Base-by-base conservation (phyloP, 2,797 vertebrate genomes). In the Paramormyrops hopkinsi region DNA sequence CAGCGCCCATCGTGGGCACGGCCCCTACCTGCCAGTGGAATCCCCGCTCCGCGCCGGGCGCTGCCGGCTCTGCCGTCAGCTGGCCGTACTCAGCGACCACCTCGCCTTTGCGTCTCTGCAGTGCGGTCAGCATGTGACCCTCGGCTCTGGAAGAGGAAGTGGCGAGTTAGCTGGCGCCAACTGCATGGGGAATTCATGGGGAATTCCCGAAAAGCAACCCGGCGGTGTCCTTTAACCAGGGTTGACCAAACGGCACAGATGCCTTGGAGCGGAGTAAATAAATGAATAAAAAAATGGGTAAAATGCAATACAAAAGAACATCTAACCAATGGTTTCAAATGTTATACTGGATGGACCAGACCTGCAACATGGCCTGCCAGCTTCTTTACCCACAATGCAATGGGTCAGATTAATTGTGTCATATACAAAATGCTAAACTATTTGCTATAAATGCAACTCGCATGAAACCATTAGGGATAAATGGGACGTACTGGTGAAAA, bases 311-410 rank as follows among this genome's bases (percentile, higher is more conserved):
- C 17, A 89, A 48, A 2, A 37, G 9, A 50, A 12, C 41, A 11
- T 83, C 79, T 85, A 73, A 86, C 48, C 37, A 73, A 37, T 76
- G 76, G 50, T 56, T 86, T 86, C 51, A 54, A 84, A 50, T 84
- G 82, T 84, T 50, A 12, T 48, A 25, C n/a, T 4, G 94, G 93
- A 95, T 91, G 93, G 93, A 92, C 94, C 95, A 96, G 94, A 95
- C 90, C 93, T 94, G 95, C 95, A 94, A 95, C 95, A 95, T 90
- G 92, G 91, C 51, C 88, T 90, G 90, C 94, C 95, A 94, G 96
- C 94, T 90, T 95, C 25, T 90, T 92, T 95, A 95, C 95, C 95
- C 95, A 96, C 91, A 95, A 96, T 95, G 93, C 95, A 95, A 92
- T 91, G 91, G 90, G 90, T 62, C 88, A 92, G 90, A 95, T 94